phyloP scores from a whole-genome alignment of 2,888 invertebrate species.

The Cheiracanthium punctorium region DNA sequence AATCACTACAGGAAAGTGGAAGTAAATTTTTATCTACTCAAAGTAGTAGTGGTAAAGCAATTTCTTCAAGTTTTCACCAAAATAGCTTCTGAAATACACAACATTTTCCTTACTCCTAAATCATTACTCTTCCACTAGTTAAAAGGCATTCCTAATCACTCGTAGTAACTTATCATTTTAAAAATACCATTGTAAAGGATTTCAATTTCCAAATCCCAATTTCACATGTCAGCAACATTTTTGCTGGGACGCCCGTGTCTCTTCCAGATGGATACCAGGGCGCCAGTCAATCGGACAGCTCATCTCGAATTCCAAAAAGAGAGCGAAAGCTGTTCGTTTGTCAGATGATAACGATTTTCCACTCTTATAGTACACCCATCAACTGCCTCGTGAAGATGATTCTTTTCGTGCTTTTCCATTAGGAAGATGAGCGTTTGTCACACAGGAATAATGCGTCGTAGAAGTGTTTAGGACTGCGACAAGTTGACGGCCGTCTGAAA shows the following conservation, averaged over 20 bases:
- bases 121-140: no score
- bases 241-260: neutral
- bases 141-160: no score
- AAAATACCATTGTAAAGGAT: no score
- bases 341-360: constrained; percentile 7
- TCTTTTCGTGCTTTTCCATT: neutral
- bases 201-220: no score
- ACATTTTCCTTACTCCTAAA: no score
- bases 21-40: no score
- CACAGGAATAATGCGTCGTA: neutral
- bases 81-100: no score
- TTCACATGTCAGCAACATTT: neutral
- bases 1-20: no score
- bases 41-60: no score
- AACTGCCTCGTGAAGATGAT: neutral
- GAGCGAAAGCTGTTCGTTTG: neutral
- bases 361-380: constrained; percentile 1
- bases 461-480: constrained; percentile 1
- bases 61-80: no score
- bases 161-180: no score
- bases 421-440: constrained; percentile 10
- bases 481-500: neutral
- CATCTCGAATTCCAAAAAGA: neutral
- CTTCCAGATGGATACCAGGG: neutral
- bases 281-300: constrained; percentile 1